phyloP scores from a whole-genome alignment of 2,113 vertebrate species.

The Megalops atlanticus region DNA sequence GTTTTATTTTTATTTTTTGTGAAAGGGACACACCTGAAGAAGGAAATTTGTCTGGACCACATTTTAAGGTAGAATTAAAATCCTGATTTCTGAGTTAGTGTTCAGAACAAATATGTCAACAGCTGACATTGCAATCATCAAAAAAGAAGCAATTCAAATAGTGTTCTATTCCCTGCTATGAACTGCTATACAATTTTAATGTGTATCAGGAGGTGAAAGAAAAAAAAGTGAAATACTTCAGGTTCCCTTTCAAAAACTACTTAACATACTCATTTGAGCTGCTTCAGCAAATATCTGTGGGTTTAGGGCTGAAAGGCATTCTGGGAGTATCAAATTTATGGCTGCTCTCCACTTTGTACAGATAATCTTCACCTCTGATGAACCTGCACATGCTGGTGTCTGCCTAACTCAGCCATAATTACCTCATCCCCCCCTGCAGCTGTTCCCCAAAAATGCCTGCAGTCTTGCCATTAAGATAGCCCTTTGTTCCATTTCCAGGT shows the following conservation, averaged over 20 bases:
- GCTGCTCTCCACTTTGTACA: not conserved
- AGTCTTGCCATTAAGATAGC: not conserved
- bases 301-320: not conserved
- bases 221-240: not conserved
- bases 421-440: not conserved
- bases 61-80: too few species aligned
- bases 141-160: not conserved
- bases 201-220: not conserved
- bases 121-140: too few species aligned
- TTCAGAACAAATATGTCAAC: too few species aligned
- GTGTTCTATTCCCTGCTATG: not conserved
- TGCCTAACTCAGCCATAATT: slow-evolving; percentile 13
- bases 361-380: not conserved
- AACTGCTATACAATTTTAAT: not conserved
- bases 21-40: not conserved
- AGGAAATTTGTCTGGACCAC: too few species aligned
- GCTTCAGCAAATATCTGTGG: not conserved
- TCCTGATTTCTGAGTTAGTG: too few species aligned
- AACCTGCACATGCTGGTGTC: not conserved
- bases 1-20: not conserved
- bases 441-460: slow-evolving; percentile 3
- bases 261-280: not conserved
- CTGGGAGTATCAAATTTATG: not conserved
- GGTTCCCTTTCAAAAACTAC: not conserved
- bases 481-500: slow-evolving; percentile 7